phyloP scores from a whole-genome alignment of 2,113 vertebrate species.

The Poicephalus meyeri region DNA sequence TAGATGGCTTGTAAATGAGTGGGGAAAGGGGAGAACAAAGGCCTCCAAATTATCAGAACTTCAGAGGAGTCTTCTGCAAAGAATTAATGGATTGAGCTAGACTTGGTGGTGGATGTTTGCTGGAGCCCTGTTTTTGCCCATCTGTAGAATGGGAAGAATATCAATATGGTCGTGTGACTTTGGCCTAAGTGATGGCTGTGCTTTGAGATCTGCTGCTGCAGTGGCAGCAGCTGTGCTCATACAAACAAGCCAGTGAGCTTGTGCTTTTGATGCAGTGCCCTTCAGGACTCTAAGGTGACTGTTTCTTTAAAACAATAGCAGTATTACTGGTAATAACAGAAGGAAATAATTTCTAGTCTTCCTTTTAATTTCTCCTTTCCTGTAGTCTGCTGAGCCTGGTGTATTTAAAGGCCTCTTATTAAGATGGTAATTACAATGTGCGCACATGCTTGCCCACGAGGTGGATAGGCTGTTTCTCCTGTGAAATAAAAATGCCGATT shows the following conservation, averaged over 20 bases:
- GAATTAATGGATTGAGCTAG: neutral
- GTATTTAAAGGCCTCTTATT: neutral
- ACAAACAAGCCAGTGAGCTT: neutral
- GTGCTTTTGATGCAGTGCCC: neutral
- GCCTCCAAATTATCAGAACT: neutral
- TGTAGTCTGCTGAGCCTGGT: neutral
- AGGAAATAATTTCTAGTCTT: neutral
- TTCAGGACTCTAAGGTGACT: neutral
- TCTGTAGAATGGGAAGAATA: neutral
- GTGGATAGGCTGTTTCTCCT: neutral
- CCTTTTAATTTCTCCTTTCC: conserved; percentile 15
- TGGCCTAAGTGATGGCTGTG: neutral
- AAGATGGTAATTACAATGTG: neutral
- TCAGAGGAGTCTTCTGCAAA: neutral
- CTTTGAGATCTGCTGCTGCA: neutral
- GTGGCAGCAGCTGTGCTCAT: neutral
- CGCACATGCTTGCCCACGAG: fast-evolving
- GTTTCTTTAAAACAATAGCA: neutral
- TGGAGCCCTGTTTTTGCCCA: neutral
- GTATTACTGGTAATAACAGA: neutral
- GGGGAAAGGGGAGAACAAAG: neutral
- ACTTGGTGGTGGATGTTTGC: neutral
- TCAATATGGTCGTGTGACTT: neutral
- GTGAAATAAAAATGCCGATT: neutral
- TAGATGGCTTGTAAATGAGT: neutral